Evolutionary conservation across 2,888 invertebrate species (phyloP), one percentile per base, ranked within the genome.

Genomic region (Lochmaea crataegi): DNA sequence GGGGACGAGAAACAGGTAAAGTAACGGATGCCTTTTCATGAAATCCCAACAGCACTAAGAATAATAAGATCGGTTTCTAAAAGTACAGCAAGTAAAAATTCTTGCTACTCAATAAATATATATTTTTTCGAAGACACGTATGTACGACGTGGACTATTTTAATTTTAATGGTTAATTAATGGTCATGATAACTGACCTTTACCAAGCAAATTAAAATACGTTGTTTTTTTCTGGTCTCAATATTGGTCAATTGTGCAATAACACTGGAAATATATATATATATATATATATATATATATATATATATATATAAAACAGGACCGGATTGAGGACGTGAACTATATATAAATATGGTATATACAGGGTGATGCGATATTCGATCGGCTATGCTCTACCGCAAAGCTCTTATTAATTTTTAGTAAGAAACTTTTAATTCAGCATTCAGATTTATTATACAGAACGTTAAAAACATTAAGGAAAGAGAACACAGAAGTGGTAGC

Each of bases 1-100:
- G 61, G 61, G 61, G 61, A 63, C 61, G 16, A n/a, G n/a, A 63
- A 63, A 63, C 61, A 63, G 61, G 61, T 63, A 63, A 42, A 41
- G 61, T 63, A 63, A 63, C 42, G n/a, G 61, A 63, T 63, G 61
- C 18, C 42, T 63, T 63, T 63, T 63, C 61, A 63, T 11, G 41
- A n/a, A 38, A 63, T 63, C 61, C 42, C 42, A 6, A 63, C 9
- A 63, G 42, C 18, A 42, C 16, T 1, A 26, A 32, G 57, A 26
- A 57, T 57, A 26, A 26, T 26, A 11, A 51, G 18, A 53, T 53
- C 53, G n/a, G 53, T 16, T 53, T 16, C 18, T 18, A 53, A 53
- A 53, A 18, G 16, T 53, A 18, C 45, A 51, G 9, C 53, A 53
- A 53, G 53, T 18, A 53, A 16, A 53, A 18, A 53, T 51, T 51